phyloP scores from a whole-genome alignment of 2,113 vertebrate species.

The Myotis brandtii region DNA sequence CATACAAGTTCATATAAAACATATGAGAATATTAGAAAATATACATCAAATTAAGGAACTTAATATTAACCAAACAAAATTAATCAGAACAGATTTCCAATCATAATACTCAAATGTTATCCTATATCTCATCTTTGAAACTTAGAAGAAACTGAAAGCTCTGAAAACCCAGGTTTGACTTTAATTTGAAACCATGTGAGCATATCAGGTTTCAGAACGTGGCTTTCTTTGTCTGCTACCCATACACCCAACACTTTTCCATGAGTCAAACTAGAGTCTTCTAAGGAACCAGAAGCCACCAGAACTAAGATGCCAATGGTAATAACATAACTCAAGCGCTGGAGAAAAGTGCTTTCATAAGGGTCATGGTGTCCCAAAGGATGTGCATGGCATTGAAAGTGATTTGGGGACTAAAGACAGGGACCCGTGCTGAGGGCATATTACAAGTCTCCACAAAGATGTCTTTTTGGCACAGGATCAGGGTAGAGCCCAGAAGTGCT shows the following conservation, averaged over 20 bases:
- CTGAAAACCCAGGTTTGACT: background rate
- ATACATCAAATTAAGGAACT: background rate
- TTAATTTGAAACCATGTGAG: background rate
- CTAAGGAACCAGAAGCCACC: background rate
- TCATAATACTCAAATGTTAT: background rate
- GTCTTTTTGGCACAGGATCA: background rate
- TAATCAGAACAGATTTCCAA: constrained; percentile 17
- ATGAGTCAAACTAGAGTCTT: background rate
- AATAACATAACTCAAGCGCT: background rate
- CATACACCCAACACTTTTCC: background rate
- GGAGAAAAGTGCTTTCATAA: background rate
- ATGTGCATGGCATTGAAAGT: background rate
- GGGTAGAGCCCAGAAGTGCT: constrained; percentile 38
- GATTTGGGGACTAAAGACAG: background rate
- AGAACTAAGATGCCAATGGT: background rate
- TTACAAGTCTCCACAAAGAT: background rate
- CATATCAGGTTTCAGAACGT: background rate
- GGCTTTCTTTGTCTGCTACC: background rate
- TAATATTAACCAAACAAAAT: background rate
- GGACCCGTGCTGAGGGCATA: background rate
- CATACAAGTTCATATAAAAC: background rate
- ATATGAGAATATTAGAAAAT: background rate
- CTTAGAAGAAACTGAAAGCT: background rate
- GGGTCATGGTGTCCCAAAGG: fast-evolving
- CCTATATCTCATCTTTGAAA: background rate